phyloP scores from a whole-genome alignment of 2,888 invertebrate genomes.

The Stegana nigrithorax region DNA sequence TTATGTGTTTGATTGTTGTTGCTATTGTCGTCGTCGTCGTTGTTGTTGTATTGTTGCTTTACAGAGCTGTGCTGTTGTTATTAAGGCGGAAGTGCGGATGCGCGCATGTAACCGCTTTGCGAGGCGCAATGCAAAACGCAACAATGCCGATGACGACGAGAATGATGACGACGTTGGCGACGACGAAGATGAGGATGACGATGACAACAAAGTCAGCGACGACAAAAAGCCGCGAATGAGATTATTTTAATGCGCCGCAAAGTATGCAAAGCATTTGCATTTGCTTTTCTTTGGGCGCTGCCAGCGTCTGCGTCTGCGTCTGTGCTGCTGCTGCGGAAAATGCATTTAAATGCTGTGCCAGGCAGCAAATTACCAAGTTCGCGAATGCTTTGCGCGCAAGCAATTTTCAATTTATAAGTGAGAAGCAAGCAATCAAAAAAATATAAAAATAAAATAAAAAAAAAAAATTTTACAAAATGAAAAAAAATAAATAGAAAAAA shows the following conservation, averaged over 20 bases:
- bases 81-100: constrained; percentile 9
- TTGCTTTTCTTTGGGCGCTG: too few species aligned
- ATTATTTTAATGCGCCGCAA: constrained; percentile 8
- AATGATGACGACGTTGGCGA: not conserved
- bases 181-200: not conserved
- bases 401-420: too few species aligned
- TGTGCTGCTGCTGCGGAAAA: too few species aligned
- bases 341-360: too few species aligned
- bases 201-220: not conserved
- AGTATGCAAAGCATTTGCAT: not conserved
- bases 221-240: not conserved
- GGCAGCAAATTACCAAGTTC: too few species aligned
- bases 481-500: too few species aligned
- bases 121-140: constrained; percentile 18
- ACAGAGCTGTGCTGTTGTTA: not conserved
- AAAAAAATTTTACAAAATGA: too few species aligned
- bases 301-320: too few species aligned
- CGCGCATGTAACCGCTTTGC: constrained; percentile 19
- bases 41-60: not conserved
- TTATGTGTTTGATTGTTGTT: constrained; percentile 18
- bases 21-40: not conserved
- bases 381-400: too few species aligned
- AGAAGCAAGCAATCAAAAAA: too few species aligned
- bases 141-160: constrained; percentile 3
- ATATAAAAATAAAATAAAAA: too few species aligned